Base-by-base conservation (phyloP, 2,797 vertebrate genomes). In the Pangasius krempfi region DNA sequence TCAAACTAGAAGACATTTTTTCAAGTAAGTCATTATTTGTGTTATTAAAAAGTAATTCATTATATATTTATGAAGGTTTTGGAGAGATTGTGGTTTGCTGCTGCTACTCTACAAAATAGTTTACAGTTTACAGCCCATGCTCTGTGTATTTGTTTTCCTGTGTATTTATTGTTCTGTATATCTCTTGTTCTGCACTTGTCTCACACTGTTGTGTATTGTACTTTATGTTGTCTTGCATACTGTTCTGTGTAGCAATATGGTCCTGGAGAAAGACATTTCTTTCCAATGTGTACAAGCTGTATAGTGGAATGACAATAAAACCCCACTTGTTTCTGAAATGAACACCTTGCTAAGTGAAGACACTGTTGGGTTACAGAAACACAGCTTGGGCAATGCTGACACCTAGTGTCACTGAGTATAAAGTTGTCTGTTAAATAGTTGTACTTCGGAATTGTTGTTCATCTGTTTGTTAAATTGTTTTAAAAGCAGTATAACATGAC, bases 381-480 rank as follows among this genome's bases (percentile, higher is more conserved):
- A 87, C 44, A 4, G 14, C 68, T 72, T 91, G 56, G 50, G n/a
- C 86, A 52, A 89, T 66, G 79, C 89, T 91, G 89, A 81, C 89
- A 87, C 68, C 90, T 91, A 52, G 83, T 86, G 90, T 60, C 20
- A 14, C 50, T 7, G 47, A 54, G 64, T 4, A 8, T 30, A 5
- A 8, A 37, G 1, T 10, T 72, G 8, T 33, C 20, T 72, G 30
- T 54, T 56, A 56, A 70, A 25, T 25, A 40, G 22, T 20, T 81
- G 16, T 18, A 33, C 12, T 80, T 30, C 14, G 18, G 27, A 25
- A 1, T 50, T 22, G 7, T 33, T 80, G 50, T 80, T 82, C 30
- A 37, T 30, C 16, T 75, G 22, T 75, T 73, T 12, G 50, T 52
- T 52, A 52, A 25, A 73, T 72, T 37, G 68, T 72, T 72, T 72